These are phyloP conservation scores for Lonchura striata DNA, from an alignment of 2,113 vertebrate genomes.

Conservation along the genomic window DNA sequence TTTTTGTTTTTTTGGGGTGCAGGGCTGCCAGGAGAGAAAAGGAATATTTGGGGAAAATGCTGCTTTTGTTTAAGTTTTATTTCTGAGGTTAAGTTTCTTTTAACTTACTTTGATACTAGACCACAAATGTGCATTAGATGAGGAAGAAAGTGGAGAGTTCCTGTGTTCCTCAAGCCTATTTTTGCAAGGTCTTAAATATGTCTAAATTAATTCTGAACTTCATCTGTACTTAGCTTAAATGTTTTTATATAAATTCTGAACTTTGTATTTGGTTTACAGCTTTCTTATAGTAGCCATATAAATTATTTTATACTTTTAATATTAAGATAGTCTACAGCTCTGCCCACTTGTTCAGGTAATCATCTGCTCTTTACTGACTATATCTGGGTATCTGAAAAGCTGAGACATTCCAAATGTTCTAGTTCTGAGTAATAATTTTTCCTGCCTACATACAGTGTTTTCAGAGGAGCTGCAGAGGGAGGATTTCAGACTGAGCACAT, in stretches of 20 bases:
- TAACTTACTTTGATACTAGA: background rate
- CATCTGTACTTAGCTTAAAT: background rate
- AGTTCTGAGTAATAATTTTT: background rate
- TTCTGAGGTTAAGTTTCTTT: background rate
- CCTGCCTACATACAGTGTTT: background rate
- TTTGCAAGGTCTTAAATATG: background rate
- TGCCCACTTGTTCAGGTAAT: background rate
- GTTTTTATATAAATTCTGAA: background rate
- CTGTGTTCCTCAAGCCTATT: background rate
- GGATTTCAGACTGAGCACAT: background rate
- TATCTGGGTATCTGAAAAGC: background rate
- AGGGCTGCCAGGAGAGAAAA: background rate
- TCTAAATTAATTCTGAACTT: background rate
- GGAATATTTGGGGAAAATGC: background rate
- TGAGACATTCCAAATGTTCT: background rate
- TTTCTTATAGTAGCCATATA: background rate
- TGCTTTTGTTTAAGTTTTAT: background rate
- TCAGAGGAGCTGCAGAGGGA: background rate
- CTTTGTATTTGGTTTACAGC: background rate
- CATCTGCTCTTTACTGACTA: background rate
- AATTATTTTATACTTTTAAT: background rate
- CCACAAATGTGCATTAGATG: background rate
- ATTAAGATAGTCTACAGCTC: background rate
- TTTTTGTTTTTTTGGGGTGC: fast-evolving
- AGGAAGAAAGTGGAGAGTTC: background rate